These are phyloP conservation scores for Capitella teleta DNA, from an alignment of 1,140 invertebrate species.

Conservation along the genomic window DNA sequence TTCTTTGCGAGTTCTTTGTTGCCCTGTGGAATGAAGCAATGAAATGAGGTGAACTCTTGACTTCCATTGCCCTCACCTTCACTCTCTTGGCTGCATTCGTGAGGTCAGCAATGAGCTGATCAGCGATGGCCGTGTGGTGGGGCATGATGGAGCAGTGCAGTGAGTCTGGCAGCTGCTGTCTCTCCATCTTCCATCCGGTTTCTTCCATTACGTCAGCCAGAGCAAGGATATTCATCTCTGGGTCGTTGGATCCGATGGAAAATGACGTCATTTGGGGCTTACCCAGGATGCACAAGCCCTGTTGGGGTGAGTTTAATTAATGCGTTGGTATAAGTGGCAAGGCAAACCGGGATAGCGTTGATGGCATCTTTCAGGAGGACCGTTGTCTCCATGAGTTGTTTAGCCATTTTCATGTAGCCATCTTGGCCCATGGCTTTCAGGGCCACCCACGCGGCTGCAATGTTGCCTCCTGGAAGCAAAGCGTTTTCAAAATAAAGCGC, in stretches of 20 bases:
- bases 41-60: no score
- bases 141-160: slow-evolving; percentile 33
- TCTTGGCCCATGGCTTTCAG: slow-evolving; percentile 73
- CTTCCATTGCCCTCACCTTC: slow-evolving; percentile 43
- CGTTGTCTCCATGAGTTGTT: slow-evolving; percentile 67
- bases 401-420: slow-evolving; percentile 75
- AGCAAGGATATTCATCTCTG: slow-evolving; percentile 28
- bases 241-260: slow-evolving; percentile 21
- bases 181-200: slow-evolving; percentile 31
- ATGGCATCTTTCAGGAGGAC: slow-evolving; percentile 60
- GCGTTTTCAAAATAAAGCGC: background rate
- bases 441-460: slow-evolving; percentile 91
- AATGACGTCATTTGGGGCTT: slow-evolving; percentile 31
- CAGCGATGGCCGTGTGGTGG: slow-evolving; percentile 18
- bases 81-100: slow-evolving; percentile 14
- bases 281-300: slow-evolving; percentile 16
- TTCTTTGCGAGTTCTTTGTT: slow-evolving; percentile 22
- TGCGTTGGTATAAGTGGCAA: no score
- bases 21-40: no score
- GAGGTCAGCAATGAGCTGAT: slow-evolving; percentile 21
- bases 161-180: slow-evolving; percentile 26
- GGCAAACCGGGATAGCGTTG: slow-evolving; percentile 20
- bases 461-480: slow-evolving; percentile 43
- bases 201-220: slow-evolving; percentile 34
- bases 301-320: no score